Percentiles rank a stretch among this genome's conserved stretches.
These are phyloP conservation scores for Acropora tenuis DNA, from an alignment of 64 coral and sea anemone species.

Conservation along the genomic window DNA sequence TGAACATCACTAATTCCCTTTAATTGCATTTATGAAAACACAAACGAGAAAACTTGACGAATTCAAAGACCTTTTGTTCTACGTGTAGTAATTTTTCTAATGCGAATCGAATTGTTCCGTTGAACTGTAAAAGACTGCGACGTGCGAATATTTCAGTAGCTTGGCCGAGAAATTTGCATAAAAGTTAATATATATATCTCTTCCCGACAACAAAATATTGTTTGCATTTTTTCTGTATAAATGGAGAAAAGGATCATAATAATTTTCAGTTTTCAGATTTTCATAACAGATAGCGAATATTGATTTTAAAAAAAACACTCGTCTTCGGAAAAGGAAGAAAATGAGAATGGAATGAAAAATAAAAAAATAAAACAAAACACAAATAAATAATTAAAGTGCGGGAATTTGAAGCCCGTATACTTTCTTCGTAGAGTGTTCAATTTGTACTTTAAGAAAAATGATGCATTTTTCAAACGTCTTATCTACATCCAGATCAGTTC, in stretches of 20 bases:
- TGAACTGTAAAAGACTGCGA: background rate
- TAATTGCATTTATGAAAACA: conserved; percentile 18
- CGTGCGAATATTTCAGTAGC: background rate
- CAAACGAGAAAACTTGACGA: background rate
- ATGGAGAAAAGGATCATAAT: background rate
- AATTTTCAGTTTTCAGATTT: background rate
- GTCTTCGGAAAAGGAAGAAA: background rate
- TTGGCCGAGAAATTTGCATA: background rate
- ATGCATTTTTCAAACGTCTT: too few relatives aligned
- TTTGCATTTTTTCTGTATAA: background rate
- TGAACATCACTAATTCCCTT: background rate
- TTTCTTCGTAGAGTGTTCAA: too few relatives aligned
- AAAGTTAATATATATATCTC: background rate
- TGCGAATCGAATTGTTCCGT: background rate
- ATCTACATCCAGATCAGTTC: too few relatives aligned
- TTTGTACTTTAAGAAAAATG: too few relatives aligned
- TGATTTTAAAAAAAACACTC: background rate
- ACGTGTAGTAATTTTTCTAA: background rate
- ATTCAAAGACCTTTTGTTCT: background rate
- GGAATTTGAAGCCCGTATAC: too few relatives aligned
- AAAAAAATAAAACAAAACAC: too few relatives aligned
- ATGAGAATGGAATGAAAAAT: too few relatives aligned
- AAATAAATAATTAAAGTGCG: too few relatives aligned
- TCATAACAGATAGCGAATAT: background rate
- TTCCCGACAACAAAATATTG: background rate